Evolutionary conservation across 1,140 invertebrate species (phyloP), one percentile per base, ranked within the genome.

Genomic region (Ips nitidus): DNA sequence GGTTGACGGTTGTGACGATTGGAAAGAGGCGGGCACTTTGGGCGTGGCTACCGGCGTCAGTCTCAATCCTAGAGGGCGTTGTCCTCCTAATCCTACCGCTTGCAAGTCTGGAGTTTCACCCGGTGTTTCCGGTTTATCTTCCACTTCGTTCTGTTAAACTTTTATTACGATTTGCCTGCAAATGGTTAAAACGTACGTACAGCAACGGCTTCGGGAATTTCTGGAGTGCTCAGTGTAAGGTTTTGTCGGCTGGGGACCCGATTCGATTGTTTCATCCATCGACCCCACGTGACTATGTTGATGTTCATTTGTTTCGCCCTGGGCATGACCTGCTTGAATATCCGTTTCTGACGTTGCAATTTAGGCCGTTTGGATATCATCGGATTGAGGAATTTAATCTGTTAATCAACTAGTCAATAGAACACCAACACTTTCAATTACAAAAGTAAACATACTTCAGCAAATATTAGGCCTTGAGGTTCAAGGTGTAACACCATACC

Each of bases 251-350:
- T 71, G 38, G 75, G 74, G 52, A 75, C 71, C 6, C 74, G 90
- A 37, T 90, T 87, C 52, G 91, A 91, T 50, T 93, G 84, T 82
- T 96, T 96, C 70, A 97, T 86, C 64, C 96, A 84, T 73, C 97
- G 88, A 37, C 95, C 94, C 92, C 97, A 97, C 3, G 97, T 97
- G 41, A 96, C 95, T 22, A 98, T 94, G 81, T 98, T 98, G 59
- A 99, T 98, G 80, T 98, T 98, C 94, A 98, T 97, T 80, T 99
- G 95, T 77, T 94, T 94, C 38, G 95, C 94, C 73, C 97, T 86
- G 4, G 95, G 91, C 6, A 94, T 95, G 87, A 98, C 97, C 78
- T 98, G 95, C 80, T 94, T 94, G 82, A 99, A 99, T 75, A 99
- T 96, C 82, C 97, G 97, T 73, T 93, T 89, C 82, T 99, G 98